Percentiles rank a stretch among this genome's conserved stretches.
Evolutionary conservation across 2,888 invertebrate species (phyloP).

Genomic region (Eurois occulta): DNA sequence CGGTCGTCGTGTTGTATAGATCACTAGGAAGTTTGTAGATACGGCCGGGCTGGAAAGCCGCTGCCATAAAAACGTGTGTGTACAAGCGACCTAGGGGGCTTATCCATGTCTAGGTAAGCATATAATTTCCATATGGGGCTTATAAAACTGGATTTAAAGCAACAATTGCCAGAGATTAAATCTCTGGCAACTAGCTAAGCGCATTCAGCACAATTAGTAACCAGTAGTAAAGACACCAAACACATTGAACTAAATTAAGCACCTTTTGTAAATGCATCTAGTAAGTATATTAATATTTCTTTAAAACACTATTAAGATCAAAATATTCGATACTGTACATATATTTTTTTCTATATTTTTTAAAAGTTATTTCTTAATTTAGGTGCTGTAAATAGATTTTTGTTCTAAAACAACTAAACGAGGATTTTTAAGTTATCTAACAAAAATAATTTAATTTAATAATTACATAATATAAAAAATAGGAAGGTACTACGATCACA

Average conservation of each 20-base stretch:
- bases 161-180: conserved; percentile 32
- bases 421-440: conserved; percentile 54
- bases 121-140: conserved; percentile 4
- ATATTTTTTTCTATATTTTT: conserved; percentile 12
- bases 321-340: conserved; percentile 49
- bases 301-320: conserved; percentile 46
- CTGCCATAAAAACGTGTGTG: not conserved
- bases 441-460: conserved; percentile 65
- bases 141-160: conserved; percentile 5
- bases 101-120: conserved; percentile 6
- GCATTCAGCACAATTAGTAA: conserved; percentile 28
- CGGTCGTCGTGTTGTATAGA: not conserved
- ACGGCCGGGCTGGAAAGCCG: not conserved
- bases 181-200: no score
- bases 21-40: not conserved
- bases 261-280: conserved; percentile 52
- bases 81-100: not conserved
- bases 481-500: conserved; percentile 68
- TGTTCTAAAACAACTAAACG: conserved; percentile 52
- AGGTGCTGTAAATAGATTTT: conserved; percentile 57
- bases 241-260: conserved; percentile 48
- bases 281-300: conserved; percentile 31
- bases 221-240: conserved; percentile 40
- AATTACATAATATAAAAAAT: conserved; percentile 60
- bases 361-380: conserved; percentile 43